Conservation (phyloP, 2,888 invertebrate genomes). For the Drosophila meridionalis region DNA sequence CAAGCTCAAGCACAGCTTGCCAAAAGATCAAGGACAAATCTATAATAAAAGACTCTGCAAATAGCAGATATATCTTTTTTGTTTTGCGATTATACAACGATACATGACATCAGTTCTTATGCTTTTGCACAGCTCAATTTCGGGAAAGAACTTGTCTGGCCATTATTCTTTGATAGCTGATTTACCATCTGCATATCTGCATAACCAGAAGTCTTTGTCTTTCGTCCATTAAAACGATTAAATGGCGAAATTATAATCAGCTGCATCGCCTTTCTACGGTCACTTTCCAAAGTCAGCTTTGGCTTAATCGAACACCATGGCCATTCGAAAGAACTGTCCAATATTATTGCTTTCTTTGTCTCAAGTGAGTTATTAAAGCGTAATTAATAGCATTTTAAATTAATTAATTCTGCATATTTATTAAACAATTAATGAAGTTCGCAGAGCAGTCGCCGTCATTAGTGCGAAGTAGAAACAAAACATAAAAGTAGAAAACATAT, state of each 20-base stretch:
- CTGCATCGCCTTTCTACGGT: constrained; percentile 39
- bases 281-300: constrained; percentile 39
- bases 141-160: constrained; percentile 12
- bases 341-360: constrained; percentile 67
- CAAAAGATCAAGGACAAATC: constrained; percentile 25
- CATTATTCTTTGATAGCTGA: neutral
- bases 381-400: constrained; percentile 78
- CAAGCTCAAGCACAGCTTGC: neutral
- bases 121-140: constrained; percentile 24
- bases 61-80: neutral
- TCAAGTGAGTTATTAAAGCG: constrained; percentile 70
- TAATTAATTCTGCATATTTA: constrained; percentile 80
- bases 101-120: constrained; percentile 40
- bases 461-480: constrained; percentile 44
- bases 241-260: constrained; percentile 24
- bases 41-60: constrained; percentile 9
- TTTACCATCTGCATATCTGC: constrained; percentile 20
- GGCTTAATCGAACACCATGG: constrained; percentile 12
- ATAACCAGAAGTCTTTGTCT: constrained; percentile 6
- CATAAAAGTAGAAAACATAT: neutral
- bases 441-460: constrained; percentile 63
- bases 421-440: constrained; percentile 77
- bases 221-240: constrained; percentile 6
- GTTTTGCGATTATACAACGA: constrained; percentile 5
- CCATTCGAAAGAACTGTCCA: constrained; percentile 20